Evolutionary conservation across 2,888 invertebrate genomes (phyloP).

Genomic region (Autographa gamma): DNA sequence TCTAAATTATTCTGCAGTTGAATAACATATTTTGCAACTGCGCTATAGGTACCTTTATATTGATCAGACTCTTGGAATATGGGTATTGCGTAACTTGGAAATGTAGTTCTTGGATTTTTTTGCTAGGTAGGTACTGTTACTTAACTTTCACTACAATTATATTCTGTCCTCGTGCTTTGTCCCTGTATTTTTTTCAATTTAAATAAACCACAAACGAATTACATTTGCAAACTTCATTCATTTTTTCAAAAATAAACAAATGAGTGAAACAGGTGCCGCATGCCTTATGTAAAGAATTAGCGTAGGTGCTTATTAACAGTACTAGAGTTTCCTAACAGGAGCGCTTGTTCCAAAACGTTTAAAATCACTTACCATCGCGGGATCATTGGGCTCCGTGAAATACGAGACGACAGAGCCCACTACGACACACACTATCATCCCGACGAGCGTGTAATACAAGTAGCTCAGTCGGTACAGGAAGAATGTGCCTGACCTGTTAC

Average conservation of each 20-base stretch:
- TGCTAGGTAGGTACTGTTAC: background rate
- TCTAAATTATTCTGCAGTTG: slow-evolving; percentile 6
- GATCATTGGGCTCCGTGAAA: slow-evolving; percentile 90
- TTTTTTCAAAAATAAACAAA: too few relatives aligned
- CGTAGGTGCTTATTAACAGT: slow-evolving; percentile 12
- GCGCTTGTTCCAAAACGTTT: slow-evolving; percentile 35
- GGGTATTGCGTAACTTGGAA: background rate
- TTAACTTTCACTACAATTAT: background rate
- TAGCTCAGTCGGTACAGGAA: slow-evolving; percentile 92
- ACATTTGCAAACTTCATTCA: too few relatives aligned
- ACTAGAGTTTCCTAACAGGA: slow-evolving; percentile 22
- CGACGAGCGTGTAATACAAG: slow-evolving; percentile 93
- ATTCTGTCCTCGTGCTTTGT: too few relatives aligned
- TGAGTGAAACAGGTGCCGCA: background rate
- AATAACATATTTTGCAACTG: background rate
- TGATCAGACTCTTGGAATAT: background rate
- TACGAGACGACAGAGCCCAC: slow-evolving; percentile 92
- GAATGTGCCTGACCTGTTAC: slow-evolving; percentile 89
- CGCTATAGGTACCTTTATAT: background rate
- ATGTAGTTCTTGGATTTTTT: background rate
- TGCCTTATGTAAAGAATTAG: slow-evolving; percentile 19
- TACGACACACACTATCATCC: slow-evolving; percentile 90
- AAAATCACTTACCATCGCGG: slow-evolving; percentile 80
- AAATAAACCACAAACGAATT: too few relatives aligned
- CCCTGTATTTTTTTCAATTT: too few relatives aligned